A percentile compares a stretch with the other conserved stretches of the same genome.
Conservation (phyloP, 2,888 invertebrate species). For the Mylabris sibirica region DNA sequence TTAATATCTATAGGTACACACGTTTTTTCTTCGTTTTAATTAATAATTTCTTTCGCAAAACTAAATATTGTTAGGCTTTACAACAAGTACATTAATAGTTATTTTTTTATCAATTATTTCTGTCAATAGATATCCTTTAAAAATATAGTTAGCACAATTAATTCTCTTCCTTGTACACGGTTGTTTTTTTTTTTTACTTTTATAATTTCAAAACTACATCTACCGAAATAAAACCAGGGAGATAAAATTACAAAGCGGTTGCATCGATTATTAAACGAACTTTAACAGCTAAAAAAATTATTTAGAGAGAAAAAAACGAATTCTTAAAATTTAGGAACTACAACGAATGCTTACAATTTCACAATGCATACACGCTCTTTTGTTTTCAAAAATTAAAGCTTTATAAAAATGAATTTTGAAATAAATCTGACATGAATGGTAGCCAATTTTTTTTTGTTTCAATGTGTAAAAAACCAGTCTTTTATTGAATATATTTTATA, state of each 20-base stretch:
- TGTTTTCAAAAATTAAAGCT: neutral
- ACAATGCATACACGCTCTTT: neutral
- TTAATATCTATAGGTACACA: conserved; percentile 23
- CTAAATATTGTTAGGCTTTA: conserved; percentile 52
- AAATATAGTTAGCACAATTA: conserved; percentile 51
- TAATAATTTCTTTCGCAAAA: conserved; percentile 48
- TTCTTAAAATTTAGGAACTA: conserved; percentile 5
- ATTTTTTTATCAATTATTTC: conserved; percentile 16
- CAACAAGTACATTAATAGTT: conserved; percentile 45
- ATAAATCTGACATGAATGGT: neutral
- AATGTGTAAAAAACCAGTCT: neutral
- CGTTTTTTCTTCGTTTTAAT: conserved; percentile 18
- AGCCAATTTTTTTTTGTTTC: neutral
- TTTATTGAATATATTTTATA: neutral
- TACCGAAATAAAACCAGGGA: neutral
- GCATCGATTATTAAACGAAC: conserved; percentile 47
- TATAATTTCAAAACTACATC: neutral
- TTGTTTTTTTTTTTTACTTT: neutral
- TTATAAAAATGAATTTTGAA: neutral
- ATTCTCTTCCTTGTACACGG: conserved; percentile 16
- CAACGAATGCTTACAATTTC: neutral
- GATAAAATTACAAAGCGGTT: conserved; percentile 4
- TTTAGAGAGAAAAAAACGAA: neutral
- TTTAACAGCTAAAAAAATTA: conserved; percentile 24
- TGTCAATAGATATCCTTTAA: conserved; percentile 42